Percentiles rank a stretch among this genome's conserved stretches.
phyloP scores from a whole-genome alignment of 2,797 vertebrate species.

The Sebastes kiyomatsui region DNA sequence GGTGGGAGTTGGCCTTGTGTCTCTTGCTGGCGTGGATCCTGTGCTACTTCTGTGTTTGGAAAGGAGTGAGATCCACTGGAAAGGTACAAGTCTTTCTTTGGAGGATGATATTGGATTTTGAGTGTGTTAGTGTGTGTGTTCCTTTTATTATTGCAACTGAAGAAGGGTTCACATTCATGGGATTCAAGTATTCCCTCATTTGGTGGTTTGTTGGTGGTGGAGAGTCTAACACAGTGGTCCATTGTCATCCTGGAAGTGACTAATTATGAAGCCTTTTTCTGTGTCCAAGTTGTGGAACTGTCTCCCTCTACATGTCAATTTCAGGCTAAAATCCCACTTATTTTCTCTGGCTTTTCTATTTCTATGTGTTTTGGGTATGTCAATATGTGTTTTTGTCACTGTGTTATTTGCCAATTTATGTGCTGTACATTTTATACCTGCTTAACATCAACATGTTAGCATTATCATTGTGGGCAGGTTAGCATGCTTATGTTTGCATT shows the following conservation, averaged over 20 bases:
- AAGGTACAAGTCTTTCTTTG: constrained; percentile 78
- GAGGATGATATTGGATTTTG: not conserved
- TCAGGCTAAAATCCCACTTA: not conserved
- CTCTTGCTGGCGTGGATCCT: constrained; percentile 89
- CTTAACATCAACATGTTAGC: too few species aligned
- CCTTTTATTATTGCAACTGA: not conserved
- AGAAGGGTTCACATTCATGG: not conserved
- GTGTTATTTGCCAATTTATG: not conserved
- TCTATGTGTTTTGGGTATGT: not conserved
- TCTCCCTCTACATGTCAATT: not conserved
- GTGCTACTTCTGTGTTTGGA: constrained; percentile 95
- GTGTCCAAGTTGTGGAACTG: not conserved
- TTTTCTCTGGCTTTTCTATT: not conserved
- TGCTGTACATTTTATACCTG: not conserved
- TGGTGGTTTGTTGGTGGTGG: not conserved
- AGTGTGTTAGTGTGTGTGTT: not conserved
- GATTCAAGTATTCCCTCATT: not conserved
- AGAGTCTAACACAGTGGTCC: not conserved
- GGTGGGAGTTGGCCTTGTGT: constrained; percentile 90
- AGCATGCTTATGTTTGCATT: too few species aligned
- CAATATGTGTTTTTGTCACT: not conserved
- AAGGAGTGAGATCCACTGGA: constrained; percentile 92
- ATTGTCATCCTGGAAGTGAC: not conserved
- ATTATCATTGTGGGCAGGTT: too few species aligned
- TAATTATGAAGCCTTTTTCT: not conserved